Conservation (phyloP, 2,888 invertebrate genomes). For the Chrysotoxum bicinctum region DNA sequence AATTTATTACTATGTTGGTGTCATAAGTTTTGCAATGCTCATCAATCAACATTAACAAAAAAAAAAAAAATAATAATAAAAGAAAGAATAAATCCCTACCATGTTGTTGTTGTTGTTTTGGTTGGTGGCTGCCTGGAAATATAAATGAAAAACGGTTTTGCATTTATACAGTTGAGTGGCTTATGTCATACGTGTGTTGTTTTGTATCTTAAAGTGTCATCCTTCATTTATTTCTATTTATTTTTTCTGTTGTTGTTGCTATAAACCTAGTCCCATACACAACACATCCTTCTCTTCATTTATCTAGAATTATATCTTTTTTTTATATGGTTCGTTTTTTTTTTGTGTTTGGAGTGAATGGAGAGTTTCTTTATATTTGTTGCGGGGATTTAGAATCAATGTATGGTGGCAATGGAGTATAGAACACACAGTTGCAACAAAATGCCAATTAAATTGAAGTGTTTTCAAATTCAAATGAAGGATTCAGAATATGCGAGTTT, state of each 20-base stretch:
- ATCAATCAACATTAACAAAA: conserved; percentile 70
- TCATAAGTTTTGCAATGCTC: conserved; percentile 71
- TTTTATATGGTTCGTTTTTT: background rate
- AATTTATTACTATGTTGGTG: conserved; percentile 68
- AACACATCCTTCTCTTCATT: background rate
- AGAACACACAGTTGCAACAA: conserved; percentile 58
- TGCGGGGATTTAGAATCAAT: background rate
- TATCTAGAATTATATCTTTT: conserved; percentile 1
- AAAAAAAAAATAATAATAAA: background rate
- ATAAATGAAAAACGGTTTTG: conserved; percentile 44
- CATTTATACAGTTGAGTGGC: conserved; percentile 49
- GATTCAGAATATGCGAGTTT: conserved; percentile 56
- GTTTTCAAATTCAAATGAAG: conserved; percentile 69
- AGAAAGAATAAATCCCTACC: conserved; percentile 6
- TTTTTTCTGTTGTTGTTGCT: background rate
- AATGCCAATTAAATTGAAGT: conserved; percentile 71
- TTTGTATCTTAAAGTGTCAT: conserved; percentile 46
- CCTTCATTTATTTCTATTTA: conserved; percentile 32
- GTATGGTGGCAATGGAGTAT: background rate
- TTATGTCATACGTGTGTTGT: conserved; percentile 30
- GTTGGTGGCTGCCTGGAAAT: background rate
- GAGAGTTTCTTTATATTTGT: background rate
- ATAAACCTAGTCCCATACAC: background rate
- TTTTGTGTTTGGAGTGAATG: background rate
- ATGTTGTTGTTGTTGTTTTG: background rate